A percentile compares a stretch with the other conserved stretches of the same genome.
These are phyloP conservation scores for Caenorhabditis doughertyi DNA, from an alignment of 2,888 invertebrate species.

Conservation along the genomic window DNA sequence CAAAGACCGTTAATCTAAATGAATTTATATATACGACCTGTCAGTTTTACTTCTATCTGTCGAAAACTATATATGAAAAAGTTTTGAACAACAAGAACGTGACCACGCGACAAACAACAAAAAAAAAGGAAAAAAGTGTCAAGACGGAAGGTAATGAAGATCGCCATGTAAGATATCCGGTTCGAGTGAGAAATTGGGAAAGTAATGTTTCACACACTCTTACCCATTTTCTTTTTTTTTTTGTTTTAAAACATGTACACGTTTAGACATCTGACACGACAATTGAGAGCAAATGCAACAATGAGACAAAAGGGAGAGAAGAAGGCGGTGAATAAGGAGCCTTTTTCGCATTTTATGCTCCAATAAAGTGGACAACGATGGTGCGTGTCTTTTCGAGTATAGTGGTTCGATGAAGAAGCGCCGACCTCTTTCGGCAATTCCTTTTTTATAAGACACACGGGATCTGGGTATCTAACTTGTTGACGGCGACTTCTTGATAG, in stretches of 20 bases:
- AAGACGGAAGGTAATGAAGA: slow-evolving; percentile 43
- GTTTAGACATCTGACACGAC: slow-evolving; percentile 63
- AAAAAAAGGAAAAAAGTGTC: slow-evolving; percentile 35
- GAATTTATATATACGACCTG: too few relatives aligned
- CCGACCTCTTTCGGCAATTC: slow-evolving; percentile 3
- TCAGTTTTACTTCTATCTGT: background rate
- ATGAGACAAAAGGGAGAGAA: slow-evolving; percentile 54
- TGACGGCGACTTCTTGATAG: slow-evolving; percentile 30
- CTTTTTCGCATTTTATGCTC: slow-evolving; percentile 63
- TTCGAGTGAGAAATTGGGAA: slow-evolving; percentile 37
- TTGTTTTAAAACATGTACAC: slow-evolving; percentile 49
- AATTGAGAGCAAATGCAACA: slow-evolving; percentile 59
- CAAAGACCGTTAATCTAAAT: background rate
- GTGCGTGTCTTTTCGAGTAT: slow-evolving; percentile 34
- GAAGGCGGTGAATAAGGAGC: slow-evolving; percentile 59
- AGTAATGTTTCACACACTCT: slow-evolving; percentile 60
- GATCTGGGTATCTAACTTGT: slow-evolving; percentile 62
- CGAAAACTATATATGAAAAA: slow-evolving; percentile 18
- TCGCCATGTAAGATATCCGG: slow-evolving; percentile 47
- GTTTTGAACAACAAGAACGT: slow-evolving; percentile 36
- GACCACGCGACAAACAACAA: slow-evolving; percentile 30
- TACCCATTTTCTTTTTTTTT: slow-evolving; percentile 11
- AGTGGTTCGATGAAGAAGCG: slow-evolving; percentile 57
- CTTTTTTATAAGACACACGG: slow-evolving; percentile 45
- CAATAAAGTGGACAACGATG: slow-evolving; percentile 59